These are phyloP conservation scores for Scaptomyza flava DNA, from an alignment of 2,888 invertebrate species.

Conservation along the genomic window DNA sequence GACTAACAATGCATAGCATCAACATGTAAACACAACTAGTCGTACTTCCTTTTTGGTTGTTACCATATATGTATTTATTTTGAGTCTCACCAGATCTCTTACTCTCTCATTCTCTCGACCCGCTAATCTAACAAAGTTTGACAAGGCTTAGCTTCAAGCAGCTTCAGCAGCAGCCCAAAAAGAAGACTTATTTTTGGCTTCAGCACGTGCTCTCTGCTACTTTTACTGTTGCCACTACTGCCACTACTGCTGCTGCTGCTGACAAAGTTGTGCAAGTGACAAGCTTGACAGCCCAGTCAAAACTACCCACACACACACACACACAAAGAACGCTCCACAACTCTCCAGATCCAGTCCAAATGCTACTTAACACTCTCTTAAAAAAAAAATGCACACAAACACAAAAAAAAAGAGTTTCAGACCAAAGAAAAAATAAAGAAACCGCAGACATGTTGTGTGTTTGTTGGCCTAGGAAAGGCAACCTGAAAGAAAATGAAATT, in stretches of 20 bases:
- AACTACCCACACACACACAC: slow-evolving; percentile 65
- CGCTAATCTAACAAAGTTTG: slow-evolving; percentile 12
- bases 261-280: slow-evolving; percentile 71
- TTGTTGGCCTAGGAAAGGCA: slow-evolving; percentile 39
- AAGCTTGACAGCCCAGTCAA: slow-evolving; percentile 70
- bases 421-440: slow-evolving; percentile 22
- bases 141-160: slow-evolving; percentile 13
- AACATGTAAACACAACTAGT: slow-evolving; percentile 11
- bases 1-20: not conserved
- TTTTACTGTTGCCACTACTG: slow-evolving; percentile 6
- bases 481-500: slow-evolving; percentile 58
- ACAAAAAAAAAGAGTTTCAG: slow-evolving; percentile 13
- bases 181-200: slow-evolving; percentile 19
- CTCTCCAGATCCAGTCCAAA: slow-evolving; percentile 26
- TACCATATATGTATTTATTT: slow-evolving; percentile 18
- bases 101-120: slow-evolving; percentile 12
- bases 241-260: slow-evolving; percentile 6
- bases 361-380: slow-evolving; percentile 52
- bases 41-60: slow-evolving; percentile 2
- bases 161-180: not conserved
- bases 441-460: slow-evolving; percentile 55
- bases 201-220: slow-evolving; percentile 38
- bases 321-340: slow-evolving; percentile 21
- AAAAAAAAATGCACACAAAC: slow-evolving; percentile 1
- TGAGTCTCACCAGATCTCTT: not conserved